A percentile compares a stretch with the other conserved stretches of the same genome.
These are phyloP conservation scores for Lichenostomus cassidix DNA, from an alignment of 2,113 vertebrate genomes.

Conservation along the genomic window DNA sequence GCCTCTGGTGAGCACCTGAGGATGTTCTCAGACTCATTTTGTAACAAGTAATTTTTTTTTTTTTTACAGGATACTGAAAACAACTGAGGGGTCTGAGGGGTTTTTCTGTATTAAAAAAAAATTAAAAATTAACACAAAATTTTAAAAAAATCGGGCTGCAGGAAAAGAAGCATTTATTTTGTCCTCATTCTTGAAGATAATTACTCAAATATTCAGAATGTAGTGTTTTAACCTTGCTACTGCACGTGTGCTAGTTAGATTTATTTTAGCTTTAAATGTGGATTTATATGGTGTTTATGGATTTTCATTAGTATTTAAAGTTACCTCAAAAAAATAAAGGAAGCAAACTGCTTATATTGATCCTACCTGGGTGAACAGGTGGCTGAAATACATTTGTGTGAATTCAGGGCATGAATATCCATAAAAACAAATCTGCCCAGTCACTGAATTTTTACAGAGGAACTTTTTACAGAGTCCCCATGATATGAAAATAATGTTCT, in stretches of 20 bases:
- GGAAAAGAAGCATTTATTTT: neutral
- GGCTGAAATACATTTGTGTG: neutral
- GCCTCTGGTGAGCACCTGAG: neutral
- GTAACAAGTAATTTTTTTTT: too few species aligned
- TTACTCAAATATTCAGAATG: neutral
- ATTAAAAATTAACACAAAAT: neutral
- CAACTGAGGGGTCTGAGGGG: fast-evolving
- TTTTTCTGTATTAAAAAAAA: neutral
- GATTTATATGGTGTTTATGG: neutral
- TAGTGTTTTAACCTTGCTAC: neutral
- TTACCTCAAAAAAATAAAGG: neutral
- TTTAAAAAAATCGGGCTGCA: fast-evolving
- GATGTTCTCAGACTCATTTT: fast-evolving
- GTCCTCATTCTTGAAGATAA: neutral
- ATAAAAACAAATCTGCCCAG: fast-evolving
- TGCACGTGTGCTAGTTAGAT: neutral
- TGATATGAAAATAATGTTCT: neutral
- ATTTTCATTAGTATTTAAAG: neutral
- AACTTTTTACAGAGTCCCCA: neutral
- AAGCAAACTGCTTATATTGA: neutral
- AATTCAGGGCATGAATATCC: neutral
- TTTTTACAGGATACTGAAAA: neutral
- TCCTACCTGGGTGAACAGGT: neutral
- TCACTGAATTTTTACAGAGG: neutral
- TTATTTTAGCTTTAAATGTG: neutral